Evolutionary conservation across 2,888 invertebrate genomes (phyloP).

Genomic region (Rhingia rostrata): DNA sequence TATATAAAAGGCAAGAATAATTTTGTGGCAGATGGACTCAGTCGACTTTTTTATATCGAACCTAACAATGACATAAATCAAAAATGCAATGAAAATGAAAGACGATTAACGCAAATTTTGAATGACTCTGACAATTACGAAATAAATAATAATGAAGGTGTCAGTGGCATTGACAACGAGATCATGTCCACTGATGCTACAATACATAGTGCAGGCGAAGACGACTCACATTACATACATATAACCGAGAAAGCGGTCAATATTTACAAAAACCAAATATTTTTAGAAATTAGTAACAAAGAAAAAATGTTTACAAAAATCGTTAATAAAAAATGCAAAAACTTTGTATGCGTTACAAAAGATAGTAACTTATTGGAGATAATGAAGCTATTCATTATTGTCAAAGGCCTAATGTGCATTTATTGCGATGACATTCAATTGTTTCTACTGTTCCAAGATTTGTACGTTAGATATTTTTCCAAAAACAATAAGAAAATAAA

Average conservation of each 20-base stretch:
- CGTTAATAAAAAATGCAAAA: constrained; percentile 27
- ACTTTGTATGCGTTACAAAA: constrained; percentile 4
- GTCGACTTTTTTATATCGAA: constrained; percentile 1
- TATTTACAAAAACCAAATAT: constrained; percentile 47
- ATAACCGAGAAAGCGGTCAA: constrained; percentile 33
- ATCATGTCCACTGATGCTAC: constrained; percentile 30
- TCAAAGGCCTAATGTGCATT: constrained; percentile 56
- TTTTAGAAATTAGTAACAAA: constrained; percentile 13
- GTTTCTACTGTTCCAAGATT: constrained; percentile 43
- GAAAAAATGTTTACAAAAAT: constrained; percentile 26
- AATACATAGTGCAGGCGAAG: constrained; percentile 39
- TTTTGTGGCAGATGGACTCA: constrained; percentile 9
- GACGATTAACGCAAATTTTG: neutral
- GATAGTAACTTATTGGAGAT: constrained; percentile 44
- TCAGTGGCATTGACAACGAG: constrained; percentile 3
- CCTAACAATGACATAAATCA: neutral
- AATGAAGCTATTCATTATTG: constrained; percentile 34
- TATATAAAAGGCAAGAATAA: constrained; percentile 37
- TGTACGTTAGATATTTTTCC: constrained; percentile 48
- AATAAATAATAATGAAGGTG: constrained; percentile 22
- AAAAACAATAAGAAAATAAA: constrained; percentile 43
- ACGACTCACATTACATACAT: constrained; percentile 24
- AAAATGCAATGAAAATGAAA: constrained; percentile 1
- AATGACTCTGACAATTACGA: constrained; percentile 1
- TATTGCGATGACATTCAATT: constrained; percentile 41